Conservation (phyloP, 2,888 invertebrate species). For the Synergus gifuensis region DNA sequence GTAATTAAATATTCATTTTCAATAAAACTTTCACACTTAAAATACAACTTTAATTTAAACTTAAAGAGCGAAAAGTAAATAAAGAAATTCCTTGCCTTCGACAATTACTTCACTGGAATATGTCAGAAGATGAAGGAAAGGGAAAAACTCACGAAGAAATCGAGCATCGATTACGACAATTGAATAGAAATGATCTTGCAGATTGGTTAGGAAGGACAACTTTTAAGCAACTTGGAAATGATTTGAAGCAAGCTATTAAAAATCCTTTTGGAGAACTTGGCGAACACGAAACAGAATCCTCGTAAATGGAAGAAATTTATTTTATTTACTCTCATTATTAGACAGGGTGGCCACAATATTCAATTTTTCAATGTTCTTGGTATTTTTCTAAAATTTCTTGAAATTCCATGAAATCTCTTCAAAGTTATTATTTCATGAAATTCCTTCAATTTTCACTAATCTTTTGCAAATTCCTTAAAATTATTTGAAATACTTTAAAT, state of each 20-base stretch:
- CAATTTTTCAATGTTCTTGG: no score
- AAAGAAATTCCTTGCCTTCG: conserved; percentile 80
- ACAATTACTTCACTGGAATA: conserved; percentile 82
- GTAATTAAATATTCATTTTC: not conserved
- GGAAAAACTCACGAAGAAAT: conserved; percentile 81
- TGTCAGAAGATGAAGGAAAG: conserved; percentile 78
- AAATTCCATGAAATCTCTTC: no score
- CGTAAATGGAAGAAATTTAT: conserved; percentile 41
- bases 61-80: conserved; percentile 77
- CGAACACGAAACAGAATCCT: conserved; percentile 59
- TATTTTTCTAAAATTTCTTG: no score
- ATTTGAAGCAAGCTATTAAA: conserved; percentile 75
- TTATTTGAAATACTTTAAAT: no score
- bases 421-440: no score
- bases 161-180: conserved; percentile 80
- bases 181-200: conserved; percentile 81
- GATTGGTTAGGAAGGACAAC: conserved; percentile 82
- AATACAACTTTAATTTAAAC: not conserved
- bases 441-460: no score
- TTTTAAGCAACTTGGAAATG: conserved; percentile 80
- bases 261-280: conserved; percentile 63
- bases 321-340: not conserved
- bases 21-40: not conserved
- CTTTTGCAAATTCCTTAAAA: no score
- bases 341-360: no score